Evolutionary conservation across 2,113 vertebrate genomes (phyloP).

Genomic region (Beaufortia kweichowensis): DNA sequence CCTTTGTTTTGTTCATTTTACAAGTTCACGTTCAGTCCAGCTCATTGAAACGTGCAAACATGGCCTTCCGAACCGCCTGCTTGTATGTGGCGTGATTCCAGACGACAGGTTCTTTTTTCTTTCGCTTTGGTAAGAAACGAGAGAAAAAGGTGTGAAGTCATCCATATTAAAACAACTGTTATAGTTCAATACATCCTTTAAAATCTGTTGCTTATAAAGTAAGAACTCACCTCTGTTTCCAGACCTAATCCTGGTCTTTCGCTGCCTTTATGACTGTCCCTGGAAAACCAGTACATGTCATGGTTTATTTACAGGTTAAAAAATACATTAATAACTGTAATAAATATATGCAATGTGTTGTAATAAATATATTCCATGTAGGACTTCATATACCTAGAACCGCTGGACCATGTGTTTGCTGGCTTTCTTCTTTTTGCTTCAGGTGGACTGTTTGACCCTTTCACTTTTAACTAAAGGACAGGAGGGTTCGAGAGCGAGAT

Average conservation of each 20-base stretch:
- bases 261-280: slow-evolving; percentile 67
- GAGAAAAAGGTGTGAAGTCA: background rate
- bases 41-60: slow-evolving; percentile 96
- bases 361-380: too few relatives aligned
- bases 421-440: slow-evolving; percentile 73
- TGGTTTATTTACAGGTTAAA: background rate
- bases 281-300: slow-evolving; percentile 35
- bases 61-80: slow-evolving; percentile 91
- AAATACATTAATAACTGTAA: too few relatives aligned
- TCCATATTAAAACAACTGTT: background rate
- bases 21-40: slow-evolving; percentile 75
- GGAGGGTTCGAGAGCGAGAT: background rate
- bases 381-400: slow-evolving; percentile 65
- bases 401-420: slow-evolving; percentile 68
- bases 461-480: slow-evolving; percentile 62
- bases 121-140: slow-evolving; percentile 71
- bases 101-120: slow-evolving; percentile 79
- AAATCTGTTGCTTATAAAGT: too few relatives aligned
- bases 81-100: slow-evolving; percentile 87
- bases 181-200: too few relatives aligned
- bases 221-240: slow-evolving; percentile 64
- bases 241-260: slow-evolving; percentile 76
- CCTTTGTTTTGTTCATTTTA: background rate
- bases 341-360: too few relatives aligned
- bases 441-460: slow-evolving; percentile 62